Conservation (phyloP, 2,888 invertebrate species). For the Schizaphis graminum region DNA sequence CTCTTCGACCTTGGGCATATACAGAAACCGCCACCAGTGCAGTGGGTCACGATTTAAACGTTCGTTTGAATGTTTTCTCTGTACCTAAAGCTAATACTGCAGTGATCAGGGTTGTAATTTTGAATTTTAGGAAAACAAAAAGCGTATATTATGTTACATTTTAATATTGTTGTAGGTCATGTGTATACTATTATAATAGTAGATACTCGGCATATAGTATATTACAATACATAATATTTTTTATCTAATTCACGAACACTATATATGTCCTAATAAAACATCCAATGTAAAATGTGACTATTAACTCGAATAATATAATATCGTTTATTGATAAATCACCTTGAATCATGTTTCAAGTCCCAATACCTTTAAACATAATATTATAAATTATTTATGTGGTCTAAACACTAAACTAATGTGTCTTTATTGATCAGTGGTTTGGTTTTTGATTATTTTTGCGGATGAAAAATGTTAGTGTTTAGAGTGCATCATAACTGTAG, state of each 20-base stretch:
- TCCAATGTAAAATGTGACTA: not conserved
- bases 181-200: not conserved
- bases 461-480: not conserved
- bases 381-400: not conserved
- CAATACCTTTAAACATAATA: not conserved
- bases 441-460: not conserved
- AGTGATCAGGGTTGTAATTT: not conserved
- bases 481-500: not conserved
- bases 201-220: not conserved
- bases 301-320: too few species aligned
- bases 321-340: not conserved
- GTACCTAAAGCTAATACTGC: not conserved
- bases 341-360: not conserved
- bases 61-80: constrained; percentile 19
- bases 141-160: not conserved
- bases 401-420: not conserved
- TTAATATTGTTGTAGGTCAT: too few species aligned
- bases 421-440: not conserved
- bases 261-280: not conserved
- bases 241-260: not conserved
- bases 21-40: not conserved
- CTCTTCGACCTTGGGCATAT: constrained; percentile 55
- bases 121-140: not conserved
- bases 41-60: constrained; percentile 44
- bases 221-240: not conserved